Evolutionary conservation across 2,113 vertebrate species (phyloP).

Genomic region (Rhodinocichla rosea): DNA sequence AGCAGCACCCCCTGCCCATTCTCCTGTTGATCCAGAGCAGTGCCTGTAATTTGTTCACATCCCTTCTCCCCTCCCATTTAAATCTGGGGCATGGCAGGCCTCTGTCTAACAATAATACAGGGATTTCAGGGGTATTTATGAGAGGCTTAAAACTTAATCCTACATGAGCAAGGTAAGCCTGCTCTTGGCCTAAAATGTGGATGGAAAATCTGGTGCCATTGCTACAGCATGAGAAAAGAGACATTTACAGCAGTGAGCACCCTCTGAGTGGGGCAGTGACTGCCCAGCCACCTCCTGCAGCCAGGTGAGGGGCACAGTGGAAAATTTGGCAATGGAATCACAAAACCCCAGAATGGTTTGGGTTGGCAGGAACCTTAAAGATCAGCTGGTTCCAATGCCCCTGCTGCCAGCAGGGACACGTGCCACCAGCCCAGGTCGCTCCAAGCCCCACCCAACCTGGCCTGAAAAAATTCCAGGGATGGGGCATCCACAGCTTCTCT

Average conservation of each 20-base stretch:
- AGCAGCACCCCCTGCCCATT: neutral
- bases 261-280: neutral
- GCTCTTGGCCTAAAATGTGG: slow-evolving; percentile 16
- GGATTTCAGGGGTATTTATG: slow-evolving; percentile 59
- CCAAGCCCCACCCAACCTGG: neutral
- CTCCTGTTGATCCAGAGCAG: slow-evolving; percentile 6
- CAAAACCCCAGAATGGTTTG: neutral
- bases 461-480: neutral
- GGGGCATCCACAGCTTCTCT: neutral
- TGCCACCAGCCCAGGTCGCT: neutral
- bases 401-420: neutral
- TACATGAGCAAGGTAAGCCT: slow-evolving; percentile 63
- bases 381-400: neutral
- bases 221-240: neutral
- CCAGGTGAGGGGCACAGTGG: neutral
- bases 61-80: slow-evolving; percentile 3
- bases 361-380: neutral
- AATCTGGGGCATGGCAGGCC: slow-evolving; percentile 6
- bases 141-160: slow-evolving; percentile 61
- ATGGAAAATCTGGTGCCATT: slow-evolving; percentile 35
- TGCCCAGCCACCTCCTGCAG: neutral
- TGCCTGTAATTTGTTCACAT: slow-evolving; percentile 43
- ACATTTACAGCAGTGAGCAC: rapidly evolving
- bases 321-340: neutral
- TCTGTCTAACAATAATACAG: slow-evolving; percentile 50